These are phyloP conservation scores for Nasua narica DNA, from an alignment of 2,797 vertebrate genomes.

Conservation along the genomic window DNA sequence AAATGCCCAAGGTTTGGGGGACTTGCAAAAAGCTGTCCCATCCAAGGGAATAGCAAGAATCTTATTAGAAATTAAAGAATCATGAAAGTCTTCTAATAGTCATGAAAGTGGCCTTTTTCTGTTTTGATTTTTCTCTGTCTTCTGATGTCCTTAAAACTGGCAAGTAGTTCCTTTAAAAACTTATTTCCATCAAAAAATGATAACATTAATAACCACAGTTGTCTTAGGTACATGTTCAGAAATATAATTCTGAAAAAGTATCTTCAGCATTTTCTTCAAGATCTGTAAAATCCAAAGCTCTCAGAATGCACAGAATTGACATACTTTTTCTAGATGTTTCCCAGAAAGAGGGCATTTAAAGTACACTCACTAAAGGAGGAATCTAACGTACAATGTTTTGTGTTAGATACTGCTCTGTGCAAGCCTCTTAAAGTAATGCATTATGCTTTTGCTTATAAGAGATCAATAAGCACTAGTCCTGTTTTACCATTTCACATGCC, in stretches of 20 bases:
- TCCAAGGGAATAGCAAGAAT: background rate
- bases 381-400: background rate
- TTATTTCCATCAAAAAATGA: background rate
- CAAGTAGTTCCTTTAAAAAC: background rate
- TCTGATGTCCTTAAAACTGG: constrained; percentile 13
- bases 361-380: constrained; percentile 24
- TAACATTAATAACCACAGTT: background rate
- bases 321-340: constrained; percentile 57
- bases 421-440: constrained; percentile 48
- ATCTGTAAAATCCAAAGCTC: constrained; percentile 50
- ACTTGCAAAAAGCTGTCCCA: background rate
- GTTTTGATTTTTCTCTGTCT: background rate
- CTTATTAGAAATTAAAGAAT: background rate
- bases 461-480: constrained; percentile 57
- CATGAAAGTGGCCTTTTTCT: background rate
- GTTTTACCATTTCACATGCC: constrained; percentile 44
- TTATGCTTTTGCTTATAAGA: constrained; percentile 35
- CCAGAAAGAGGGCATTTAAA: constrained; percentile 59
- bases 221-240: background rate
- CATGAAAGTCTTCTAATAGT: background rate
- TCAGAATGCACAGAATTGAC: constrained; percentile 68
- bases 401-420: background rate
- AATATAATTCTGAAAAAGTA: constrained; percentile 28
- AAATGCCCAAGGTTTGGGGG: background rate
- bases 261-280: constrained; percentile 8